A percentile compares a stretch with the other conserved stretches of the same genome.
Conservation (phyloP, 2,888 invertebrate species). For the Lomographa bimaculata region DNA sequence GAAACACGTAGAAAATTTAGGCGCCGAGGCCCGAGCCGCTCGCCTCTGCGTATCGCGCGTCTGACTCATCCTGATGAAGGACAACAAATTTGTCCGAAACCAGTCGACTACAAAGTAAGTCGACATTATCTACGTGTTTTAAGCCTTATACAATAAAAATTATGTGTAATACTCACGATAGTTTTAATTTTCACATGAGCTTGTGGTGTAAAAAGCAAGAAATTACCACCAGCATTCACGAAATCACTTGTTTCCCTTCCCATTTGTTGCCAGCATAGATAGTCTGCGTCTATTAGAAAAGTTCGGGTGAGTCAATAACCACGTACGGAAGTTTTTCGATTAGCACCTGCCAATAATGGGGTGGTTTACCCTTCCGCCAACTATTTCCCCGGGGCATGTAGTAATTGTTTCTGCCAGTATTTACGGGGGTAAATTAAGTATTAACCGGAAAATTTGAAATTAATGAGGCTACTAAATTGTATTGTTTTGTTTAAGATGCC, state of each 20-base stretch:
- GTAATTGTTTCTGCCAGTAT: slow-evolving; percentile 20
- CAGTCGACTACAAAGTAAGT: too few species aligned
- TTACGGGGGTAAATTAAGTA: slow-evolving; percentile 11
- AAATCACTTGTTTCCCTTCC: not conserved
- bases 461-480: slow-evolving; percentile 7
- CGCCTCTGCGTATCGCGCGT: too few species aligned
- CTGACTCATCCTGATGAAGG: too few species aligned
- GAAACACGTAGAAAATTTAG: too few species aligned
- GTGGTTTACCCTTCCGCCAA: slow-evolving; percentile 39
- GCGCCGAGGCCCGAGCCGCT: too few species aligned
- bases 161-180: too few species aligned
- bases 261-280: slow-evolving; percentile 13
- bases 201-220: too few species aligned
- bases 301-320: slow-evolving; percentile 53
- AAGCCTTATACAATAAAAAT: too few species aligned
- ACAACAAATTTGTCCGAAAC: too few species aligned
- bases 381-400: slow-evolving; percentile 9
- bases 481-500: not conserved
- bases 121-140: too few species aligned
- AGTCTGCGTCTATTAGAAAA: slow-evolving; percentile 47
- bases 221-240: too few species aligned
- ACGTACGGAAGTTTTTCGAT: slow-evolving; percentile 53
- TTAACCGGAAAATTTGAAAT: slow-evolving; percentile 6
- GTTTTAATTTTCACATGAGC: too few species aligned
- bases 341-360: slow-evolving; percentile 55